Percentiles rank a stretch among this genome's conserved stretches.
These are phyloP conservation scores for Percopsis transmontana DNA, from an alignment of 2,113 vertebrate genomes.

Conservation along the genomic window DNA sequence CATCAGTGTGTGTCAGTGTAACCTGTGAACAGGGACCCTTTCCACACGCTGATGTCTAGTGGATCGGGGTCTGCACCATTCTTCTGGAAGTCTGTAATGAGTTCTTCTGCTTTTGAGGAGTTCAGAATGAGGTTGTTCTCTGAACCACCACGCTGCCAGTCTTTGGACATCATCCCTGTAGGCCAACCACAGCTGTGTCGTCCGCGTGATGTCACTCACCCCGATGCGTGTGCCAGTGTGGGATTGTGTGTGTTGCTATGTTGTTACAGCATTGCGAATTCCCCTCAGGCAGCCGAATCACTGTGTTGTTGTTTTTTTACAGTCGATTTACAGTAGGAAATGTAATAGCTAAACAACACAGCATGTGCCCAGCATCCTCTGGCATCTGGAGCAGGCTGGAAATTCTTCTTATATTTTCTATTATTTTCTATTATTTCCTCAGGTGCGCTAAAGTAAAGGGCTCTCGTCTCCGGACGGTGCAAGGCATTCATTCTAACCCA, in stretches of 20 bases:
- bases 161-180: no score
- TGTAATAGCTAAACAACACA: not conserved
- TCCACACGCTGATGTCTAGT: no score
- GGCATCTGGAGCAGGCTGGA: not conserved
- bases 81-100: no score
- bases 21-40: no score
- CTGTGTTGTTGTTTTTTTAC: constrained; percentile 32
- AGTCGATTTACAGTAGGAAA: constrained; percentile 17
- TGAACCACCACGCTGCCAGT: no score
- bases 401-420: constrained; percentile 5
- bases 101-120: no score
- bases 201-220: constrained; percentile 34
- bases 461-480: not conserved
- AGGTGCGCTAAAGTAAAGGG: not conserved
- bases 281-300: constrained; percentile 45
- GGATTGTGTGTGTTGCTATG: constrained; percentile 42
- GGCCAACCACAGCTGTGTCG: no score
- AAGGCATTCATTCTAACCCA: constrained; percentile 4
- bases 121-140: no score
- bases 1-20: no score
- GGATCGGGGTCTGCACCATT: no score
- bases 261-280: constrained; percentile 60
- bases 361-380: no score
- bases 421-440: not conserved
- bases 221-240: not conserved